phyloP scores from a whole-genome alignment of 2,797 vertebrate genomes.

The Smutsia temminckii region DNA sequence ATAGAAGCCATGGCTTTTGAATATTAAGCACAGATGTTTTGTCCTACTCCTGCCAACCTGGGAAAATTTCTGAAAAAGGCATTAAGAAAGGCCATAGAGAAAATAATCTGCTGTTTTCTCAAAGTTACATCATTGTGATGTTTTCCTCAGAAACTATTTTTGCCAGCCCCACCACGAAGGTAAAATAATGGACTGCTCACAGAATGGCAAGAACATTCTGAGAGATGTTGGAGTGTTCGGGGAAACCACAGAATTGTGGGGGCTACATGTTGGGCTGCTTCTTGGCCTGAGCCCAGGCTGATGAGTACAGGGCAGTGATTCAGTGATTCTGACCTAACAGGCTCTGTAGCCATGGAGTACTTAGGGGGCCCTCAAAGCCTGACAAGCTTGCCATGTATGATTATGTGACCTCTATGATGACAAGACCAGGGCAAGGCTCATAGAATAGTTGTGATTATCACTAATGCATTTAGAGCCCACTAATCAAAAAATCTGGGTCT shows the following conservation, averaged over 20 bases:
- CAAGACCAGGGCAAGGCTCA: neutral
- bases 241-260: neutral
- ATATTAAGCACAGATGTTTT: slow-evolving; percentile 46
- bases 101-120: neutral
- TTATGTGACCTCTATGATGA: neutral
- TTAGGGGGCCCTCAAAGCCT: neutral
- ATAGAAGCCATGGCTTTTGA: neutral
- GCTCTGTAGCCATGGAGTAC: neutral
- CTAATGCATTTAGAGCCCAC: neutral
- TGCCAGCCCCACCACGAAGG: neutral
- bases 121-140: neutral
- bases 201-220: neutral
- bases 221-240: neutral
- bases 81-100: slow-evolving; percentile 1
- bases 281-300: neutral
- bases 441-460: neutral
- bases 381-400: neutral
- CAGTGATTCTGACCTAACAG: too few species aligned
- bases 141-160: neutral
- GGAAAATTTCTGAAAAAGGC: neutral
- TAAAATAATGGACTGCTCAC: neutral
- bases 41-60: neutral
- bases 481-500: neutral
- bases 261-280: neutral
- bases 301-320: too few species aligned